phyloP scores from a whole-genome alignment of 2,113 vertebrate species.

The Pollimyrus isidori region DNA sequence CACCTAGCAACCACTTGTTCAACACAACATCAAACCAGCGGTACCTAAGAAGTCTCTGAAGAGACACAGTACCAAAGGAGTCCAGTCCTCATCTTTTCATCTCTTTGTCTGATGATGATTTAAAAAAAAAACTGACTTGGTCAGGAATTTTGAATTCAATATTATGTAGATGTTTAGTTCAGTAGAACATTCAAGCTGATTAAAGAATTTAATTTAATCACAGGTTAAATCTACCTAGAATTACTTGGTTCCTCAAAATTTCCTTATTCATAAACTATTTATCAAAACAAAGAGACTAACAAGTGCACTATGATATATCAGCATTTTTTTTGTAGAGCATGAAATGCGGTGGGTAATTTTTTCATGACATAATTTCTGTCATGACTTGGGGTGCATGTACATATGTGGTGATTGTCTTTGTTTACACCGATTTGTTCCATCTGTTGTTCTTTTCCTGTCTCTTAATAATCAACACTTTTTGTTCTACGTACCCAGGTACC shows the following conservation, averaged over 20 bases:
- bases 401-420: background rate
- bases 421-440: background rate
- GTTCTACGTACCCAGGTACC: background rate
- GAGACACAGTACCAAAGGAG: no score
- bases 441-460: background rate
- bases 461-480: background rate
- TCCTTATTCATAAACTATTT: background rate
- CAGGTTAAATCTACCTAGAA: background rate
- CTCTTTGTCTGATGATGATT: no score
- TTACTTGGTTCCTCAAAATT: background rate
- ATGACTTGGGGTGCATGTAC: background rate
- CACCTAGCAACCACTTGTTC: no score
- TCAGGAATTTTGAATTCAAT: background rate
- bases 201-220: background rate
- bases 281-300: background rate
- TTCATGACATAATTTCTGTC: background rate
- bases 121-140: background rate
- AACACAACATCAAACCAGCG: no score
- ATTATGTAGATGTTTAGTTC: background rate
- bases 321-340: background rate
- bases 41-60: no score
- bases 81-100: no score
- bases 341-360: background rate
- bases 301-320: background rate
- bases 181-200: background rate